Conservation (phyloP, 2,113 vertebrate species). For the Caretta caretta region DNA sequence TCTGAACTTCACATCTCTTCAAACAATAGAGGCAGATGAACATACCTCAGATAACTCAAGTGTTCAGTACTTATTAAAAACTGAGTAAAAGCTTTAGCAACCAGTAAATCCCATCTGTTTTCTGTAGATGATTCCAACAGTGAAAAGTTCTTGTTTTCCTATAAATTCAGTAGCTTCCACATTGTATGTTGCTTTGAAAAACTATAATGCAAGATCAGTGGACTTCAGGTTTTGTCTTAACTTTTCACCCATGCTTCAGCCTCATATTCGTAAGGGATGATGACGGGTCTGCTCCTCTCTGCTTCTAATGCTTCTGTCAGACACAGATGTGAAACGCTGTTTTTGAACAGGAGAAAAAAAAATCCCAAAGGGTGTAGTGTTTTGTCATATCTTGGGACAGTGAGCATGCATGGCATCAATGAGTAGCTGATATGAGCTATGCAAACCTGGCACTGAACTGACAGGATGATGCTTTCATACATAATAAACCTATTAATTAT, state of each 20-base stretch:
- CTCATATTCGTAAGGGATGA: slow-evolving; percentile 54
- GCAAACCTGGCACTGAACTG: slow-evolving; percentile 79
- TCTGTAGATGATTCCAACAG: slow-evolving; percentile 53
- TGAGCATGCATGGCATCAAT: slow-evolving; percentile 83
- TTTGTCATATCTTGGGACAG: slow-evolving; percentile 89
- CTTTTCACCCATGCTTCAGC: slow-evolving; percentile 68
- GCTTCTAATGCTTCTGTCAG: slow-evolving; percentile 75
- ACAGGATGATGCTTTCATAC: slow-evolving; percentile 77
- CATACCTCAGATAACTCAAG: slow-evolving; percentile 64
- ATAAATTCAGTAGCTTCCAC: background rate
- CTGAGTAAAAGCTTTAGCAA: slow-evolving; percentile 57
- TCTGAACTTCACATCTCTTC: slow-evolving; percentile 62
- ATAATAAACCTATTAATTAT: slow-evolving; percentile 84
- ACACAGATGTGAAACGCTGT: slow-evolving; percentile 83
- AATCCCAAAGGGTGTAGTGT: slow-evolving; percentile 86
- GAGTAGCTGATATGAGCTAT: slow-evolving; percentile 80
- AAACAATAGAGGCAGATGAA: slow-evolving; percentile 47
- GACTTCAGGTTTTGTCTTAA: slow-evolving; percentile 55
- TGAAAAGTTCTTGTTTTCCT: slow-evolving; percentile 72
- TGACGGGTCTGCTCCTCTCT: slow-evolving; percentile 64
- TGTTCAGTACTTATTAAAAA: slow-evolving; percentile 72
- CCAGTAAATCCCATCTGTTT: slow-evolving; percentile 61
- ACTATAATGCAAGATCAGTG: slow-evolving; percentile 26
- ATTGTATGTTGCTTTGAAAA: slow-evolving; percentile 36
- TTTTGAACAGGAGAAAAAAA: slow-evolving; percentile 78